Evolutionary conservation across 2,113 vertebrate genomes (phyloP).

Genomic region (Urocynchramus pylzowi): DNA sequence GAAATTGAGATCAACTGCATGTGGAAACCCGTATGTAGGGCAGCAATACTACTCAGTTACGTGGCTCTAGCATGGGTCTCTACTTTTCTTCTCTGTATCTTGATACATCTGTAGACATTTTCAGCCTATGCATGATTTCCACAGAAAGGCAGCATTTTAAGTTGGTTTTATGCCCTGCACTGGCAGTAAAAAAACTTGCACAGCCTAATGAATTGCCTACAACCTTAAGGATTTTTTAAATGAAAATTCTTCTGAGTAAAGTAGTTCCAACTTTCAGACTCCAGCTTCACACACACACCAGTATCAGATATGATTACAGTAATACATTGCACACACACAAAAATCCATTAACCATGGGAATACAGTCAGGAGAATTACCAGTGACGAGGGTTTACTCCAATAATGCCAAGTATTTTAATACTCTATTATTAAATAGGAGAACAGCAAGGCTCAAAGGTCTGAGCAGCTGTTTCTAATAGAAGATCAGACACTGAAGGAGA

Average conservation of each 20-base stretch:
- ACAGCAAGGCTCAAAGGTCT: background rate
- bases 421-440: background rate
- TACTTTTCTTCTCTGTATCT: background rate
- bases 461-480: conserved; percentile 24
- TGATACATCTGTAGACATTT: background rate
- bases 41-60: background rate
- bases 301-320: background rate
- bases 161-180: background rate
- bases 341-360: background rate
- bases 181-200: background rate
- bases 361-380: background rate
- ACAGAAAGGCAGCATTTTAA: background rate
- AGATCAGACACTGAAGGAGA: conserved; percentile 10
- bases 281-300: background rate
- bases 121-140: background rate
- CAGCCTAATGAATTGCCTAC: background rate
- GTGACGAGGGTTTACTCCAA: background rate
- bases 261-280: background rate
- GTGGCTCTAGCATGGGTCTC: accelerated
- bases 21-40: background rate
- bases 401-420: background rate
- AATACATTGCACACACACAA: background rate
- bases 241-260: background rate
- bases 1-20: background rate
- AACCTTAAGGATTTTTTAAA: background rate